These are phyloP conservation scores for Cygnus olor DNA, from an alignment of 2,797 vertebrate species.

Conservation along the genomic window DNA sequence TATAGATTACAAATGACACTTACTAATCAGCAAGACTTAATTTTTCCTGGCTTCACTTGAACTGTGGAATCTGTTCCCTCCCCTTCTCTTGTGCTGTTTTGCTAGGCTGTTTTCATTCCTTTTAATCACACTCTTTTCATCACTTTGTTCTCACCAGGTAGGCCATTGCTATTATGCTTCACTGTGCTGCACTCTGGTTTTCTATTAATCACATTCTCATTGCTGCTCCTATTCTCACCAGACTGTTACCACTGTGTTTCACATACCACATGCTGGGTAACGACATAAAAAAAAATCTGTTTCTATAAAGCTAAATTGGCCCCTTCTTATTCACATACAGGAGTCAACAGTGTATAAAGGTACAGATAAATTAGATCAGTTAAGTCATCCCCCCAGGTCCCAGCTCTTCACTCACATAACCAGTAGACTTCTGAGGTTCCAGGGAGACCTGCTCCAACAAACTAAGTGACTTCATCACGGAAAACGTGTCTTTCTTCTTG, in stretches of 20 bases:
- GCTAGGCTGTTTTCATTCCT: background rate
- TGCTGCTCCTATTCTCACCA: background rate
- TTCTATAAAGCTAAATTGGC: background rate
- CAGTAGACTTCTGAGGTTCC: background rate
- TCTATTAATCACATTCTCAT: background rate
- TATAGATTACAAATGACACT: background rate
- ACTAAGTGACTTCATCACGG: background rate
- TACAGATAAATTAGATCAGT: background rate
- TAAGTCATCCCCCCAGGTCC: background rate
- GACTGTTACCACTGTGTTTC: background rate
- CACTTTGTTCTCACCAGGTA: background rate
- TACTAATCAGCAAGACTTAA: background rate
- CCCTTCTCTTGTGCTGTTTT: background rate
- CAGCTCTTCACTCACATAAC: background rate
- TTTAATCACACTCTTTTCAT: background rate
- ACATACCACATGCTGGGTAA: background rate
- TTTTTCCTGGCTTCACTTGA: background rate
- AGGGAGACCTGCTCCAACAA: background rate
- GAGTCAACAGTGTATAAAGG: background rate
- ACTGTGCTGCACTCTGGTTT: background rate
- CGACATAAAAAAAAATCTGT: background rate
- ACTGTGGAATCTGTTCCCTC: background rate
- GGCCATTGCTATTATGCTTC: background rate
- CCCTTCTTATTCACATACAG: background rate
- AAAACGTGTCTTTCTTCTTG: background rate